Percentiles rank a stretch among this genome's conserved stretches.
These are phyloP conservation scores for Lacerta agilis DNA, from an alignment of 2,797 vertebrate genomes.

Conservation along the genomic window DNA sequence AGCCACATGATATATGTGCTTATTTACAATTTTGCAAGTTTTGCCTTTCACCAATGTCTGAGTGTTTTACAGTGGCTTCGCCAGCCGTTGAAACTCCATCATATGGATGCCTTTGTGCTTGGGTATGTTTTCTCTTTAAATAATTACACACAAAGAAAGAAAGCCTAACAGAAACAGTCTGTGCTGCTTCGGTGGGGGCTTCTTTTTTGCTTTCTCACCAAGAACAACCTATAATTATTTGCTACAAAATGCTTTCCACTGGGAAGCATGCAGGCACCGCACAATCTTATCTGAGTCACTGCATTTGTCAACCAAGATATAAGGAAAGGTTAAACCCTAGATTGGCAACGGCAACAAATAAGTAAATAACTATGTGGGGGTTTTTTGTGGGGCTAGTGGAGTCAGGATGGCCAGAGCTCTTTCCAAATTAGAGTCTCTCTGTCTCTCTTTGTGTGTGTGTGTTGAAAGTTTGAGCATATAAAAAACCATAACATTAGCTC, in stretches of 20 bases:
- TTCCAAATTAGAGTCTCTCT: slow-evolving; percentile 16
- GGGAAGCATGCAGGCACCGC: slow-evolving; percentile 24
- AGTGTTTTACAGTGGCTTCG: not conserved
- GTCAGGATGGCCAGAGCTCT: slow-evolving; percentile 27
- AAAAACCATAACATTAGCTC: not conserved
- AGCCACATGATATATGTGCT: not conserved
- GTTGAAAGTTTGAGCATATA: not conserved
- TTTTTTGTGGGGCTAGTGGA: slow-evolving; percentile 34
- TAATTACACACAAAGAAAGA: slow-evolving; percentile 23
- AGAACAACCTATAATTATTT: slow-evolving; percentile 38
- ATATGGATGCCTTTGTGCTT: not conserved
- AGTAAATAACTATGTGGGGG: slow-evolving; percentile 25
- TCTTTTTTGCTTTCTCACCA: slow-evolving; percentile 7
- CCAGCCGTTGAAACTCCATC: not conserved
- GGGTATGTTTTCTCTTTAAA: slow-evolving; percentile 33
- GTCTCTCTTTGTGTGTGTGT: not conserved
- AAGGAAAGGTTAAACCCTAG: slow-evolving; percentile 15
- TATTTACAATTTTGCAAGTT: not conserved
- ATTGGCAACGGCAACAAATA: slow-evolving; percentile 24
- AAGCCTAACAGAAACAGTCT: slow-evolving; percentile 24
- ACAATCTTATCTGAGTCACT: not conserved
- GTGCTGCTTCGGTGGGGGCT: not conserved
- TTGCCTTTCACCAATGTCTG: not conserved
- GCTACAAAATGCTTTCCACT: slow-evolving; percentile 13
- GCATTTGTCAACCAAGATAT: slow-evolving; percentile 22